These are phyloP conservation scores for Porites divaricata DNA, from an alignment of 92 coral and sea anemone genomes.

Conservation along the genomic window DNA sequence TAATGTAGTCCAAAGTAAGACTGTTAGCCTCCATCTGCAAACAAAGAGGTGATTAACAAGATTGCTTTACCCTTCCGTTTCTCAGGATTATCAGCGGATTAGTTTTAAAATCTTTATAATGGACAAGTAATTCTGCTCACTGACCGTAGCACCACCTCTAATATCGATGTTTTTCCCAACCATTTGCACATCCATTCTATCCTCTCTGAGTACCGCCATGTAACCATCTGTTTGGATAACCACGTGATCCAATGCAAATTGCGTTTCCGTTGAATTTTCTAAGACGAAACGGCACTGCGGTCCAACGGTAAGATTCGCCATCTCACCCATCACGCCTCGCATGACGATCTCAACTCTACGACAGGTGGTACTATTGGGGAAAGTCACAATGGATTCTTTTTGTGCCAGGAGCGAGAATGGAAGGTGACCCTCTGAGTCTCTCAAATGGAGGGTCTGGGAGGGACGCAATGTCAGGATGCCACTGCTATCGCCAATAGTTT, in stretches of 20 bases:
- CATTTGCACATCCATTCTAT: slow-evolving; percentile 62
- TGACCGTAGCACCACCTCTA: slow-evolving; percentile 95
- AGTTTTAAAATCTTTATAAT: no score
- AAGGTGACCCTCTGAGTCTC: slow-evolving; percentile 67
- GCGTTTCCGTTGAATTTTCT: slow-evolving; percentile 74
- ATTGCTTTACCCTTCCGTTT: no score
- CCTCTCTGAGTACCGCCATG: slow-evolving; percentile 72
- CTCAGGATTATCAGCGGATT: no score
- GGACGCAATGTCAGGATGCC: slow-evolving; percentile 89
- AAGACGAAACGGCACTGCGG: slow-evolving; percentile 82
- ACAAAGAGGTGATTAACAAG: no score
- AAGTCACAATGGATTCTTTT: slow-evolving; percentile 59
- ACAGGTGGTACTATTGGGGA: slow-evolving; percentile 79
- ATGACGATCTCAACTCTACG: slow-evolving; percentile 86
- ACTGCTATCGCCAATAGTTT: slow-evolving; percentile 81
- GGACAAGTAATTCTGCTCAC: neutral
- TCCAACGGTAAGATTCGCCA: slow-evolving; percentile 86
- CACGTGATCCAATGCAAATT: slow-evolving; percentile 74
- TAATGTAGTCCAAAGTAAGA: slow-evolving; percentile 86
- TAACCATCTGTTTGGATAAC: slow-evolving; percentile 90
- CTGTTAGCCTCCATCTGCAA: slow-evolving; percentile 84
- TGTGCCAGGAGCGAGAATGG: slow-evolving; percentile 93
- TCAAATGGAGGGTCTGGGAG: slow-evolving; percentile 70
- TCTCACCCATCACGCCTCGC: slow-evolving; percentile 77
- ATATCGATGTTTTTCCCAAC: slow-evolving; percentile 83